Base-by-base conservation (phyloP, 2,888 invertebrate genomes). In the Chaetogeoica ovagalla region DNA sequence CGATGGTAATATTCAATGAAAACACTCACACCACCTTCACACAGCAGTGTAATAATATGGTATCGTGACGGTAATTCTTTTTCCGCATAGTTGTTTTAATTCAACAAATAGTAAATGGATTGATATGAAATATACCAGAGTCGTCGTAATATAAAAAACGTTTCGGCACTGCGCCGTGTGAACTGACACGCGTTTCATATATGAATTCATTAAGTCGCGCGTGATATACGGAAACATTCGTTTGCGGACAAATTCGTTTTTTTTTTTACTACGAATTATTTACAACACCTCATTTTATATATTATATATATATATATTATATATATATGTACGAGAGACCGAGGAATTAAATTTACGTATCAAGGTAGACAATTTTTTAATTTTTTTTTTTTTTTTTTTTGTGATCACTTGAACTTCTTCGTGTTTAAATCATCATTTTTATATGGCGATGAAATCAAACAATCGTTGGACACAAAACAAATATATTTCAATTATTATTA, bases 171-270 rank as follows among this genome's bases (percentile, higher is more conserved):
- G 30, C 9, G 60, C 23, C n/a, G 23, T 62, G 13, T 13, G 43
- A 71, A 59, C 71, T 6, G 7, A 23, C 11, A n/a, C 19, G 0
- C n/a, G 30, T 73, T 62, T 63, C 30, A 62, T 30, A 30, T 30
- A 30, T 52, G 30, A 73, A 63, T 73, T 63, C 63, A 13, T 63
- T 63, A 52, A 62, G 60, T 72, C 4, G 7, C 48, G 30, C 30
- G 30, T 30, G 4, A 30, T 30, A 37, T 43, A 19, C n/a, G 30
- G 15, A 52, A 73, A 73, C 37, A 63, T 63, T 52, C 23, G 59
- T 72, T 73, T 72, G 48, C 48, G 19, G 43, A 73, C 48, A n/a
- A n/a, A 30, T 52, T 73, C 2, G 1, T 72, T 52, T n/a, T 63
- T 37, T 15, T 62, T 30, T 1, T 30, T 30, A 60, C 7, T 30